Evolutionary conservation across 1,140 invertebrate genomes (phyloP).

Genomic region (Anastrepha obliqua): DNA sequence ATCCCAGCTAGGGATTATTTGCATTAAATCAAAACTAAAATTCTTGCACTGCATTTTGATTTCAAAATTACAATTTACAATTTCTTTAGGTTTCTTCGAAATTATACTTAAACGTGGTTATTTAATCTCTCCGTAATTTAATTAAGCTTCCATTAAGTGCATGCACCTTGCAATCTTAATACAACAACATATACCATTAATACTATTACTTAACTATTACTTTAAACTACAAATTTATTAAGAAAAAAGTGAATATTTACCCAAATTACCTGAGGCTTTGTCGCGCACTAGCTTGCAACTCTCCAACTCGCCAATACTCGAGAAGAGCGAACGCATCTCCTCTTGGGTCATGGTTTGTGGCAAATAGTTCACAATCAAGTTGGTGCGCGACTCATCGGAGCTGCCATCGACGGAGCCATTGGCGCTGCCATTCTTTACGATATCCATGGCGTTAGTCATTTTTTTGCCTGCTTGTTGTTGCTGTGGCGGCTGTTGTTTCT

Average conservation of each 20-base stretch:
- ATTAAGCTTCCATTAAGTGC: background rate
- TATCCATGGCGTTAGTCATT: slow-evolving; percentile 74
- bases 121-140: background rate
- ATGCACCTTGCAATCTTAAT: too few relatives aligned
- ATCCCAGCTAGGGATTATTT: too few relatives aligned
- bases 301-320: slow-evolving; percentile 91
- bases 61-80: too few relatives aligned
- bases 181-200: background rate
- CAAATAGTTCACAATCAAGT: slow-evolving; percentile 94
- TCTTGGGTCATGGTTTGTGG: slow-evolving; percentile 95
- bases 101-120: too few relatives aligned
- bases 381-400: slow-evolving; percentile 79
- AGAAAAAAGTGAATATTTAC: slow-evolving; percentile 66
- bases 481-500: background rate
- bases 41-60: too few relatives aligned
- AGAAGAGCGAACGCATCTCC: slow-evolving; percentile 89
- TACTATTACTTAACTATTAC: background rate
- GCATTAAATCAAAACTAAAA: too few relatives aligned
- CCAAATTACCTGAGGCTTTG: slow-evolving; percentile 84
- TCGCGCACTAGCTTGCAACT: slow-evolving; percentile 93
- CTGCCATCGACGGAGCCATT: slow-evolving; percentile 77
- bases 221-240: background rate
- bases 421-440: slow-evolving; percentile 78
- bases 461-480: slow-evolving; percentile 58
- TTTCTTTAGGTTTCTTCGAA: too few relatives aligned